Percentiles rank a stretch among this genome's conserved stretches.
These are phyloP conservation scores for Nemurella pictetii DNA, from an alignment of 2,888 invertebrate species.

Conservation along the genomic window DNA sequence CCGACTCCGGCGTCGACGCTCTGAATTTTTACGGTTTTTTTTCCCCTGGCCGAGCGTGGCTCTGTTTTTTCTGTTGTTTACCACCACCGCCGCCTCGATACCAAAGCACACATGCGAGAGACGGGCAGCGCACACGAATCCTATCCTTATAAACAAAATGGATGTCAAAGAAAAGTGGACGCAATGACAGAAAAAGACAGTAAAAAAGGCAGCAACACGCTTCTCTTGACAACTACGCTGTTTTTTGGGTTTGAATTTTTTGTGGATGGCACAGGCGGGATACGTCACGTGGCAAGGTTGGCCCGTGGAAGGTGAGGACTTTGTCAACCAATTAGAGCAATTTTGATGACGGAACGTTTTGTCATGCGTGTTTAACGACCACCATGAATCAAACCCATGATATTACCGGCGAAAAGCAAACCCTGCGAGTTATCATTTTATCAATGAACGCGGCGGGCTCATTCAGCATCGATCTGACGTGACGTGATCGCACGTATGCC, in stretches of 20 bases:
- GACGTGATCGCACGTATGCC: too few species aligned
- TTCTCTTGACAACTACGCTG: background rate
- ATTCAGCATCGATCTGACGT: too few species aligned
- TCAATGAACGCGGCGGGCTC: background rate
- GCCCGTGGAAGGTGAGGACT: background rate
- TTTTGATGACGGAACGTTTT: background rate
- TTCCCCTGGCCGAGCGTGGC: background rate
- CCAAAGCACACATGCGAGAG: background rate
- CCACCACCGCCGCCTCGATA: background rate
- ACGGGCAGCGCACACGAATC: background rate
- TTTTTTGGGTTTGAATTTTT: background rate
- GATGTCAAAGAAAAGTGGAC: background rate
- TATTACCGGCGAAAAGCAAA: background rate
- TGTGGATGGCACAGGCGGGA: background rate
- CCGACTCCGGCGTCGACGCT: background rate
- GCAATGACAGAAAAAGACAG: background rate
- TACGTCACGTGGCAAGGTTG: background rate
- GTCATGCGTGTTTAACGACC: background rate
- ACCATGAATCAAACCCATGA: background rate
- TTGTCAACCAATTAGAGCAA: background rate
- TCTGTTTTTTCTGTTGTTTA: conserved; percentile 1
- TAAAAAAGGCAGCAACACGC: background rate
- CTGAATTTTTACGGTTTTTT: background rate
- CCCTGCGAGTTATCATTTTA: background rate
- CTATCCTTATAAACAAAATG: background rate